Evolutionary conservation across 1,140 invertebrate genomes (phyloP).

Genomic region (Drosophila repleta): DNA sequence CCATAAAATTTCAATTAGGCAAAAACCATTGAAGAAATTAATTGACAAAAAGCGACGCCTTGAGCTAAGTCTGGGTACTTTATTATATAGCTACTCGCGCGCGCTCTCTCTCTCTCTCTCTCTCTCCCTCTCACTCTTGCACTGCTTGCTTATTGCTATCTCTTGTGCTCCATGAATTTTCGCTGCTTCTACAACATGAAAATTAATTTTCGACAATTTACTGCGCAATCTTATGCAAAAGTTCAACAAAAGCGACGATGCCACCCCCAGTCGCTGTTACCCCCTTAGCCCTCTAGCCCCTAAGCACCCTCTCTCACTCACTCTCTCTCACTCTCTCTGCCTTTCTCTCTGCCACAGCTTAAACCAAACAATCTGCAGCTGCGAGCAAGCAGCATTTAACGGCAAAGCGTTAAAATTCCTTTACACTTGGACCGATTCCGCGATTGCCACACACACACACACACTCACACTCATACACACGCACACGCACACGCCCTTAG

Average conservation of each 20-base stretch:
- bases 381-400: conserved; percentile 58
- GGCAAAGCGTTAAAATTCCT: conserved; percentile 77
- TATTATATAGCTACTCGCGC: conserved; percentile 1
- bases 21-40: conserved; percentile 79
- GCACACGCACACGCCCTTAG: background rate
- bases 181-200: conserved; percentile 78
- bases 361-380: conserved; percentile 75
- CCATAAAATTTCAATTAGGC: conserved; percentile 82
- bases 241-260: conserved; percentile 74
- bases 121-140: conserved; percentile 6
- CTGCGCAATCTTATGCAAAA: conserved; percentile 82
- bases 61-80: conserved; percentile 42
- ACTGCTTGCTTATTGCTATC: conserved; percentile 8
- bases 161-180: conserved; percentile 58
- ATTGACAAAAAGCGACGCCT: conserved; percentile 73
- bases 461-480: conserved; percentile 20
- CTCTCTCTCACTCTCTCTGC: background rate
- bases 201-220: conserved; percentile 83
- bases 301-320: background rate
- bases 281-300: conserved; percentile 3
- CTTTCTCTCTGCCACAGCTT: conserved; percentile 38
- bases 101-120: conserved; percentile 12
- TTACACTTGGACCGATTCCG: conserved; percentile 70
- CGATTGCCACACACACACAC: conserved; percentile 30
- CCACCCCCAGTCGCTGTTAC: conserved; percentile 16